Percentiles rank a stretch among this genome's conserved stretches.
Conservation (phyloP, 2,888 invertebrate species). For the Thymelicus lineola region DNA sequence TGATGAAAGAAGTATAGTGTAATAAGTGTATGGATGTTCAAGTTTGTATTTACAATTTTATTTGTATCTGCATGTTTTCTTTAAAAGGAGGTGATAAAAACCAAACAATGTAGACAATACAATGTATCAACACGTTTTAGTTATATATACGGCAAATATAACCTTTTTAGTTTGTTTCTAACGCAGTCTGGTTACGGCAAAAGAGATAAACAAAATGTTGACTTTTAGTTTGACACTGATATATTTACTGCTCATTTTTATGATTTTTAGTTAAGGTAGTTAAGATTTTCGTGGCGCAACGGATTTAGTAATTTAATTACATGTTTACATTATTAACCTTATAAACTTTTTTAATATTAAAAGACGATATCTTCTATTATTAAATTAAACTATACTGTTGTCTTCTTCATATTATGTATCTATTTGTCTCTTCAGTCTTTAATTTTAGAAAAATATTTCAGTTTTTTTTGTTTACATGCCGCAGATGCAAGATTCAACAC, state of each 20-base stretch:
- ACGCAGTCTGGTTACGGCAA: constrained; percentile 5
- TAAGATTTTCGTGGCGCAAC: background rate
- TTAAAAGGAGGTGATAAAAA: constrained; percentile 12
- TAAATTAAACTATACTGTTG: too few relatives aligned
- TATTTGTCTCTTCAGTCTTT: too few relatives aligned
- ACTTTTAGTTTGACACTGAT: background rate
- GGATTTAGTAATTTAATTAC: background rate
- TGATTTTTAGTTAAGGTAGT: background rate
- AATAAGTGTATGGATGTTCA: background rate
- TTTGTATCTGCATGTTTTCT: background rate
- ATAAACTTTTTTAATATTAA: too few relatives aligned
- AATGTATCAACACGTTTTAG: constrained; percentile 4
- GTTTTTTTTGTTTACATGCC: too few relatives aligned
- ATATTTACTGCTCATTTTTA: background rate
- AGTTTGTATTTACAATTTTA: constrained; percentile 2
- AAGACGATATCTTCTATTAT: too few relatives aligned
- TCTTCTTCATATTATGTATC: too few relatives aligned
- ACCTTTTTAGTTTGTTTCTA: constrained; percentile 4
- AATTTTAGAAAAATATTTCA: too few relatives aligned
- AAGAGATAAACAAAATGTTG: background rate
- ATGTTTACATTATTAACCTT: background rate
- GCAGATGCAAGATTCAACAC: background rate
- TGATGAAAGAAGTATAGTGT: background rate
- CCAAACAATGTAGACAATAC: background rate
- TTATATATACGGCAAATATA: background rate